Base-by-base conservation (phyloP, 1,140 invertebrate species). In the Antheraea mylitta region DNA sequence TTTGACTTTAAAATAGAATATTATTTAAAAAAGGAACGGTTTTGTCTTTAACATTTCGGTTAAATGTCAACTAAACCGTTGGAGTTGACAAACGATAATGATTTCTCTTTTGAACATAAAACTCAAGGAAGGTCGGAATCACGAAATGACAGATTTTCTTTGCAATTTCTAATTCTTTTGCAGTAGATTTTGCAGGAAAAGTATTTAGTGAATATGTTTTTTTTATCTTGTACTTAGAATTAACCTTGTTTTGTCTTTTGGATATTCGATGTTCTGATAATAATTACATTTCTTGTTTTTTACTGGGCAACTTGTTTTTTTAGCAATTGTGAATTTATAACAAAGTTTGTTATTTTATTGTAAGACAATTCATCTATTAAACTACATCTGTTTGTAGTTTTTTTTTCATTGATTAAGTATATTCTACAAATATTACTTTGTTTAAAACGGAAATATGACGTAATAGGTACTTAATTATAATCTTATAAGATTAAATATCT, bases 151-250 rank as follows among this genome's bases (percentile, higher is more conserved):
- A 30, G 61, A 61, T 61, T 61, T 19, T 22, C 18, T 64, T 64
- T 64, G 37, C 3, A 42, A 65, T 65, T 65, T 65, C 64, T 19
- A 45, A 48, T 53, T 53, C 53, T 65, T 19, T 48, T 1, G n/a
- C 18, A 7, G 64, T 2, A 48, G 19, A 65, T 7, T 22, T 7
- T 19, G 37, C 19, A 42, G 9, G 38, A 22, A 65, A 53, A 13
- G 7, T 48, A 11, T 48, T 11, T 13, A 3, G 7, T 48, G 13
- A 48, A 10, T 9, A 48, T 11, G 13, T 10, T 48, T 48, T 48
- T 48, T n/a, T n/a, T n/a, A 48, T 48, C 11, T 53, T 6, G 16
- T 11, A 16, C 7, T 16, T 16, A 16, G 61, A 36, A 36, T 63
- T 63, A 37, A 36, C 3, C 16, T 63, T 63, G 36, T 63, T 63